Conservation (phyloP, 2,113 vertebrate species). For the Trichechus manatus region DNA sequence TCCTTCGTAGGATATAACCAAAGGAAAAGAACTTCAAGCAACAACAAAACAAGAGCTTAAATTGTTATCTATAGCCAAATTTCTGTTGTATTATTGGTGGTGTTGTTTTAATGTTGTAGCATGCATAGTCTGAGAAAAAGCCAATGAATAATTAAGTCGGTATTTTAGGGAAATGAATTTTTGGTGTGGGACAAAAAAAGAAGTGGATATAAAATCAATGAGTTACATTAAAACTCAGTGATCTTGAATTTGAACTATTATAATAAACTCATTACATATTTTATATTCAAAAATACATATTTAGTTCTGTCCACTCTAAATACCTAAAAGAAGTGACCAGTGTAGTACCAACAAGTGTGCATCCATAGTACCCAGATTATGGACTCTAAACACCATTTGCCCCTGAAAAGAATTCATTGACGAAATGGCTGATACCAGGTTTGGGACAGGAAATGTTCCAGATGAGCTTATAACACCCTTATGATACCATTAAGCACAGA, state of each 20-base stretch:
- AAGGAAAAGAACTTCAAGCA: slow-evolving; percentile 60
- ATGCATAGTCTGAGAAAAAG: slow-evolving; percentile 35
- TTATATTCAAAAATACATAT: slow-evolving; percentile 26
- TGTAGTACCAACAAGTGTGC: not conserved
- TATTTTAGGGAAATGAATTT: slow-evolving; percentile 41
- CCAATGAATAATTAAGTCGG: slow-evolving; percentile 8
- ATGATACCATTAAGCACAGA: slow-evolving; percentile 24
- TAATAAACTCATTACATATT: slow-evolving; percentile 33
- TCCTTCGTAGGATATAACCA: not conserved
- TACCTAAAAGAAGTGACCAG: not conserved
- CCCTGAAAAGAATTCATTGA: slow-evolving; percentile 27
- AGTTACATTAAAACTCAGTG: slow-evolving; percentile 29
- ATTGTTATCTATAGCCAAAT: not conserved
- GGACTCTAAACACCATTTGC: slow-evolving; percentile 41
- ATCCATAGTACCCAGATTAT: not conserved
- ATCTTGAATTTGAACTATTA: not conserved
- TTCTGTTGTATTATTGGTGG: not conserved
- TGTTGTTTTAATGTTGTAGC: not conserved
- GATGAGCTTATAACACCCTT: slow-evolving; percentile 31
- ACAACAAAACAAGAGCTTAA: slow-evolving; percentile 29
- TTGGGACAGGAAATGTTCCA: slow-evolving; percentile 33
- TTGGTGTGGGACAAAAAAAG: not conserved
- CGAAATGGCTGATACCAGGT: not conserved
- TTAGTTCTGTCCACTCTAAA: slow-evolving; percentile 15
- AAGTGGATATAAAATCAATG: slow-evolving; percentile 51